These are phyloP conservation scores for Lepidotrigona ventralis DNA, from an alignment of 1,140 invertebrate genomes.

Conservation along the genomic window DNA sequence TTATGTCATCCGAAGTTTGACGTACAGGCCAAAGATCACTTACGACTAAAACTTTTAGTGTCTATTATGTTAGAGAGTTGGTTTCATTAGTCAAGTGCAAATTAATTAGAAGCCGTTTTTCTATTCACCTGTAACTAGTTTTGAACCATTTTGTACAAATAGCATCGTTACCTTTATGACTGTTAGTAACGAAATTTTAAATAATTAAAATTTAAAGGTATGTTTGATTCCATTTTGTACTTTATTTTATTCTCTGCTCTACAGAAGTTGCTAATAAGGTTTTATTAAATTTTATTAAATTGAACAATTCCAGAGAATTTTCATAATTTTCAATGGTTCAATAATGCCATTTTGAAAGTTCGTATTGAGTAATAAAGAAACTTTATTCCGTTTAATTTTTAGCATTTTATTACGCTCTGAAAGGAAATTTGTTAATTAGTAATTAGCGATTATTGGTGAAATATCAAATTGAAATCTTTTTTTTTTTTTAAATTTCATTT, in stretches of 20 bases:
- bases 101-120: constrained; percentile 5
- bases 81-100: background rate
- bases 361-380: background rate
- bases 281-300: too few species aligned
- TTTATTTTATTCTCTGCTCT: too few species aligned
- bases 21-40: constrained; percentile 1
- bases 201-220: too few species aligned
- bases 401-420: too few species aligned
- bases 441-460: background rate
- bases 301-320: too few species aligned
- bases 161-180: too few species aligned
- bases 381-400: background rate
- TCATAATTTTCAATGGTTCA: too few species aligned
- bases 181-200: too few species aligned
- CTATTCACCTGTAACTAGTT: background rate
- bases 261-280: too few species aligned
- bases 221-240: too few species aligned
- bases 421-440: background rate
- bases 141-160: too few species aligned
- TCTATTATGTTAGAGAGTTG: constrained; percentile 4
- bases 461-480: background rate
- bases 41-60: background rate
- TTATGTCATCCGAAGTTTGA: constrained; percentile 7
- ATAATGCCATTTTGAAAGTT: too few species aligned
- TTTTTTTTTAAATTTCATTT: background rate